A percentile compares a stretch with the other conserved stretches of the same genome.
Evolutionary conservation across 2,797 vertebrate genomes (phyloP).

Genomic region (Thunnus albacares): DNA sequence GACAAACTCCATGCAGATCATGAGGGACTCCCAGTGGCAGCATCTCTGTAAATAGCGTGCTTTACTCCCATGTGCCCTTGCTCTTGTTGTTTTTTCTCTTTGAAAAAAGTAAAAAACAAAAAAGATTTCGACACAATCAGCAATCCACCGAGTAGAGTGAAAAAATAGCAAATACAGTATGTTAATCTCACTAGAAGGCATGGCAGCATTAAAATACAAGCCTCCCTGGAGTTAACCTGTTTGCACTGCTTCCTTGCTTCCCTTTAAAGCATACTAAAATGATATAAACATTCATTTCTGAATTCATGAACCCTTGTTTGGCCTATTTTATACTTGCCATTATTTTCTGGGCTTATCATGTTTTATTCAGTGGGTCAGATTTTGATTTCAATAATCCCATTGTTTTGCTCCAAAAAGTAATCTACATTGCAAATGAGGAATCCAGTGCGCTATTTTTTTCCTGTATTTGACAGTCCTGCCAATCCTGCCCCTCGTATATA

Average conservation of each 20-base stretch:
- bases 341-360: constrained; percentile 62
- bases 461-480: constrained; percentile 66
- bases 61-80: constrained; percentile 36
- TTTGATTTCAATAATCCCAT: constrained; percentile 75
- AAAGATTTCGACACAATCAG: constrained; percentile 52
- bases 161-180: constrained; percentile 16
- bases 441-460: constrained; percentile 24
- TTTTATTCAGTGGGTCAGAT: constrained; percentile 78
- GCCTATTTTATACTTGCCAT: constrained; percentile 59
- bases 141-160: not conserved
- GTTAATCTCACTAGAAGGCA: constrained; percentile 36
- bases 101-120: constrained; percentile 27
- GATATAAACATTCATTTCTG: constrained; percentile 58
- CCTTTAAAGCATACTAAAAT: constrained; percentile 27
- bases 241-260: constrained; percentile 30
- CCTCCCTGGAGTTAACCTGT: constrained; percentile 62
- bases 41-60: constrained; percentile 66
- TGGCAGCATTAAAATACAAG: constrained; percentile 52
- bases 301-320: constrained; percentile 56
- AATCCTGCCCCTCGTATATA: constrained; percentile 47
- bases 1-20: constrained; percentile 58
- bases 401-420: constrained; percentile 73
- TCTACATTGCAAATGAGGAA: constrained; percentile 75
- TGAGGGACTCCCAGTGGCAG: constrained; percentile 60
- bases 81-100: constrained; percentile 54